These are phyloP conservation scores for Listrodromus nycthemerus DNA, from an alignment of 2,888 invertebrate species.

Conservation along the genomic window DNA sequence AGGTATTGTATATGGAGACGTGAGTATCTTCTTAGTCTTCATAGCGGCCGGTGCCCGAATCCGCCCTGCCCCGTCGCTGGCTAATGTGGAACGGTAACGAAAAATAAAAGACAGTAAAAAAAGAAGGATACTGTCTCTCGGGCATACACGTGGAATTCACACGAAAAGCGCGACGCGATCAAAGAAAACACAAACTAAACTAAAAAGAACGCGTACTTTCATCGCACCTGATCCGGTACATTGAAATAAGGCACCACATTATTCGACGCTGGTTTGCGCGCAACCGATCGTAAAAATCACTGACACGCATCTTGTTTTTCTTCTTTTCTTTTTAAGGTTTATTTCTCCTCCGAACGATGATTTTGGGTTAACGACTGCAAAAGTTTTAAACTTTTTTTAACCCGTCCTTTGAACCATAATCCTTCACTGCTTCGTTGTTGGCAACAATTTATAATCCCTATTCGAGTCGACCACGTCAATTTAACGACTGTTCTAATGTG, in stretches of 20 bases:
- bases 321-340: conserved; percentile 4
- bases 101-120: not conserved
- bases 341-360: conserved; percentile 27
- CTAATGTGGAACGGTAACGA: not conserved
- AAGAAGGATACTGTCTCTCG: conserved; percentile 34
- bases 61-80: not conserved
- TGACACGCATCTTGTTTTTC: conserved; percentile 39
- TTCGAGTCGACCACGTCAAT: conserved; percentile 36
- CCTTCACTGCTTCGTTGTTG: conserved; percentile 17
- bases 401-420: conserved; percentile 9
- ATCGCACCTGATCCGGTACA: conserved; percentile 76
- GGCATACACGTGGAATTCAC: conserved; percentile 45
- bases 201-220: conserved; percentile 77
- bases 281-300: conserved; percentile 52
- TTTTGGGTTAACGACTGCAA: conserved; percentile 14
- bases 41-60: not conserved
- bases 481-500: conserved; percentile 18
- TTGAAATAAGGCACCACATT: conserved; percentile 83
- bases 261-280: conserved; percentile 74
- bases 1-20: conserved; percentile 33
- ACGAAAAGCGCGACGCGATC: conserved; percentile 62
- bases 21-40: conserved; percentile 15
- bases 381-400: conserved; percentile 2
- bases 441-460: conserved; percentile 13
- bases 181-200: conserved; percentile 70